These are phyloP conservation scores for Arothron firmamentum DNA, from an alignment of 2,113 vertebrate species.

Conservation along the genomic window DNA sequence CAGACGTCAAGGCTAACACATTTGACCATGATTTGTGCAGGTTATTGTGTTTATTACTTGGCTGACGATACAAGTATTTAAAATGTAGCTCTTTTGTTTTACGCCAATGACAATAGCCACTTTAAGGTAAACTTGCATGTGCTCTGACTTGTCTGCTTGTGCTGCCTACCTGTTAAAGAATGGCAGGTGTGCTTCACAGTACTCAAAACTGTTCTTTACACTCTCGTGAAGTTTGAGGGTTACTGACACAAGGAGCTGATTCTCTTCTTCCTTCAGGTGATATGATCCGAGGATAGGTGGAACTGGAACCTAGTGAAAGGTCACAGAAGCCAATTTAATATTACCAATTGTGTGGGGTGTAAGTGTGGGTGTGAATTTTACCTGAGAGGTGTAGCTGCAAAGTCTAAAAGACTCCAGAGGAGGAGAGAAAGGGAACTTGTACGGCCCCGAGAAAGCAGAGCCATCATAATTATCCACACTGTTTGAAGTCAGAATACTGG, in stretches of 20 bases:
- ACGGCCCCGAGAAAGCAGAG: constrained; percentile 86
- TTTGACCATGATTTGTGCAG: too few relatives aligned
- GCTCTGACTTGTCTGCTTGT: neutral
- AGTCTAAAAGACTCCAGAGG: constrained; percentile 87
- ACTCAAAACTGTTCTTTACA: constrained; percentile 90
- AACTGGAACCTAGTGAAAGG: constrained; percentile 82
- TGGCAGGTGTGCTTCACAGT: constrained; percentile 87
- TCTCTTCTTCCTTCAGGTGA: constrained; percentile 81
- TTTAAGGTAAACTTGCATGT: neutral
- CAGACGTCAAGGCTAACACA: neutral
- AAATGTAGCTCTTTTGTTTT: too few relatives aligned
- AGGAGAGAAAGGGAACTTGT: constrained; percentile 91
- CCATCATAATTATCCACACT: constrained; percentile 81
- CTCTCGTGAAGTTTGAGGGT: constrained; percentile 92
- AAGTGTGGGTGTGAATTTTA: constrained; percentile 43
- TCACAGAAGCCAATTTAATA: too few relatives aligned
- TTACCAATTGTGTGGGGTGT: neutral
- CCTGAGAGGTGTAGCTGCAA: constrained; percentile 92
- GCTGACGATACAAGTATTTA: too few relatives aligned
- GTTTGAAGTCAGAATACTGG: constrained; percentile 82
- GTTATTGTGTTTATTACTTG: too few relatives aligned
- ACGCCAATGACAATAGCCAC: too few relatives aligned
- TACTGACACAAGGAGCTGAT: constrained; percentile 77
- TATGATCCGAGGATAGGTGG: constrained; percentile 91
- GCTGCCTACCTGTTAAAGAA: constrained; percentile 88